Base-by-base conservation (phyloP, 1,140 invertebrate genomes). In the Maconellicoccus hirsutus region DNA sequence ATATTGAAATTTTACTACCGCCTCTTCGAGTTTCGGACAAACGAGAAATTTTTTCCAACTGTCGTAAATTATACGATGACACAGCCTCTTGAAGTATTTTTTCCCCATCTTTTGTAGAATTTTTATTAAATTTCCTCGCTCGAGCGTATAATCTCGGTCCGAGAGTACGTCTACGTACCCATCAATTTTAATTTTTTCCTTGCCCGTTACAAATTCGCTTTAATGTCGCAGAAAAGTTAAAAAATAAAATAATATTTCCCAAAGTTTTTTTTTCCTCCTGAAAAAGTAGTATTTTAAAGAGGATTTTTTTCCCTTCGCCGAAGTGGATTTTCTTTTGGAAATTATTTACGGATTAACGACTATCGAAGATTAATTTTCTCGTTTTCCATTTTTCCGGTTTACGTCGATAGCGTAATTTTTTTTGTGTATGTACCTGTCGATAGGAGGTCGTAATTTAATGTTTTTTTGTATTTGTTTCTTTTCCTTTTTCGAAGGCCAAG, bases 401-500 rank as follows among this genome's bases (percentile, higher is more conserved):
- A n/a, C n/a, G n/a, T n/a, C n/a, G n/a, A n/a, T n/a, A n/a, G n/a
- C n/a, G n/a, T n/a, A n/a, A n/a, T n/a, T n/a, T n/a, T n/a, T n/a
- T n/a, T n/a, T n/a, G n/a, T n/a, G n/a, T n/a, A n/a, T n/a, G n/a
- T n/a, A n/a, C n/a, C n/a, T n/a, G n/a, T n/a, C n/a, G n/a, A n/a
- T n/a, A n/a, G n/a, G n/a, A n/a, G n/a, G n/a, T n/a, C n/a, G n/a
- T n/a, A n/a, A n/a, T n/a, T n/a, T n/a, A n/a, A 52, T 52, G 42
- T 16, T 2, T 52, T 6, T 52, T 6, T 52, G 10, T 52, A 16
- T 52, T 52, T 16, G 2, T 52, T 52, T 69, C 0, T 52, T 69
- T 72, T 73, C 38, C 21, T 22, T 71, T 59, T 70, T 70, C 71
- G 29, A 25, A 91, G 90, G 90, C 72, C 89, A 92, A 78, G 83